Evolutionary conservation across 2,113 vertebrate genomes (phyloP).

Genomic region (Geococcyx californianus): DNA sequence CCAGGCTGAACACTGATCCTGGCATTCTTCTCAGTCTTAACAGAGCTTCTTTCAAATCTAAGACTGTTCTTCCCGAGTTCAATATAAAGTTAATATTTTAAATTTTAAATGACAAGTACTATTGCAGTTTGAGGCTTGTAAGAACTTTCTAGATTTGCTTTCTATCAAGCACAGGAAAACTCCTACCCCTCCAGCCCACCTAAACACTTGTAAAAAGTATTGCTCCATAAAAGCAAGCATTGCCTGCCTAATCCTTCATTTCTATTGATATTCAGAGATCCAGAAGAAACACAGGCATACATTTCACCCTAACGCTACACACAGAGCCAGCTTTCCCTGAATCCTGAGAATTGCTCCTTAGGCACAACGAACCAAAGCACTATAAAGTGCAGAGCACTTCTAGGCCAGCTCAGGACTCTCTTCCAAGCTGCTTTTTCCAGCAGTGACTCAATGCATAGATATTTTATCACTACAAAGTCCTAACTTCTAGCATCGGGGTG

Average conservation of each 20-base stretch:
- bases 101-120: background rate
- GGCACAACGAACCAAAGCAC: background rate
- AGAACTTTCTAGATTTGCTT: background rate
- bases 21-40: background rate
- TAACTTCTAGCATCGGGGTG: background rate
- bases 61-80: background rate
- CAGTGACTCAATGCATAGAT: background rate
- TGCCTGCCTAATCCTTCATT: background rate
- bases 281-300: background rate
- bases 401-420: background rate
- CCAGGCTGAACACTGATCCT: background rate
- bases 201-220: background rate
- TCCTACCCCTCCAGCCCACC: background rate
- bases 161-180: background rate
- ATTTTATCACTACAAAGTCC: slow-evolving; percentile 38
- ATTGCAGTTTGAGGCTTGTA: background rate
- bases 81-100: background rate
- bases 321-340: background rate
- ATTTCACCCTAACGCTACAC: background rate
- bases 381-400: background rate
- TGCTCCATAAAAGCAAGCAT: background rate
- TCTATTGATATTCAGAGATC: slow-evolving; percentile 11
- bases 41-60: background rate
- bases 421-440: background rate
- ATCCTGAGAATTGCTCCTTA: background rate